Percentiles rank a stretch among this genome's conserved stretches.
These are phyloP conservation scores for Apus apus DNA, from an alignment of 2,113 vertebrate species.

Conservation along the genomic window DNA sequence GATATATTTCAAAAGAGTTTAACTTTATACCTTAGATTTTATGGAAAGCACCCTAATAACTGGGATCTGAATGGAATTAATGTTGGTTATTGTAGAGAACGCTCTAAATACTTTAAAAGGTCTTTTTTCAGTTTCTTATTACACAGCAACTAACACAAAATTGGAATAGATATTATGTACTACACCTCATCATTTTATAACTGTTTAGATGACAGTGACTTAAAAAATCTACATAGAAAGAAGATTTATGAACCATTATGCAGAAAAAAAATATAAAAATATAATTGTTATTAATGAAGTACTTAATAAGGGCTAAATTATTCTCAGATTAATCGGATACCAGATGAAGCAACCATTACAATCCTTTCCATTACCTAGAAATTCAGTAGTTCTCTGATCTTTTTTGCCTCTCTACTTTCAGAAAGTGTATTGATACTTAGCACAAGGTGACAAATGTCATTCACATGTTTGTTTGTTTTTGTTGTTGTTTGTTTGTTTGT, in stretches of 20 bases:
- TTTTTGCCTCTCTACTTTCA: not conserved
- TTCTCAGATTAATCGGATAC: not conserved
- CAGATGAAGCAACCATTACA: not conserved
- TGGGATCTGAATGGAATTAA: not conserved
- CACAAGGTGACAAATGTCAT: not conserved
- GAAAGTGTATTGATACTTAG: not conserved
- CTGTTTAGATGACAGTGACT: not conserved
- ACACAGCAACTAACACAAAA: not conserved
- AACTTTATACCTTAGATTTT: not conserved
- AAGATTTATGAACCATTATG: not conserved
- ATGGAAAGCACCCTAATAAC: not conserved
- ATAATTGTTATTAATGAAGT: not conserved
- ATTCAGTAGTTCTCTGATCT: not conserved
- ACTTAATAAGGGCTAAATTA: not conserved
- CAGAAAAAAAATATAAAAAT: not conserved
- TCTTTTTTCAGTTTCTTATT: not conserved
- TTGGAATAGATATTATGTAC: not conserved
- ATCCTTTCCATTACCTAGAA: not conserved
- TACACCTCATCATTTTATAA: not conserved
- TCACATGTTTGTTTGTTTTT: fast-evolving
- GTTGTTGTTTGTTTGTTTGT: not conserved
- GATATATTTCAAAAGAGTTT: not conserved
- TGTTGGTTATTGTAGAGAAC: not conserved
- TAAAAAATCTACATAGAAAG: not conserved
- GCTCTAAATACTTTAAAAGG: not conserved